Conservation (phyloP, 2,888 invertebrate species). For the Apomyelois bistriatella region DNA sequence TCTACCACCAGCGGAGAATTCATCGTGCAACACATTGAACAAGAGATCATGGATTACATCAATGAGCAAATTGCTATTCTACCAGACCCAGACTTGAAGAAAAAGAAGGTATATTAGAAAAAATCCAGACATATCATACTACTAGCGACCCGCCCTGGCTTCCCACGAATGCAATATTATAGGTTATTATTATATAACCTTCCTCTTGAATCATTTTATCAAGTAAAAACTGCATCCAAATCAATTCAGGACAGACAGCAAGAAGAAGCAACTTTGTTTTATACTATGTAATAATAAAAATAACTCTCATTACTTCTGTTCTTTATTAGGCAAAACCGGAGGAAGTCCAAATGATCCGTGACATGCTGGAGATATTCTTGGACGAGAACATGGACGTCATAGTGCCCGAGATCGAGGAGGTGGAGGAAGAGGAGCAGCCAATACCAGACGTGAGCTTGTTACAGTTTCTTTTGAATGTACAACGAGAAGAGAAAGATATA, state of each 20-base stretch:
- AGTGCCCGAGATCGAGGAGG: conserved; percentile 55
- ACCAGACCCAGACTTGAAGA: conserved; percentile 67
- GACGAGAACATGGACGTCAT: conserved; percentile 64
- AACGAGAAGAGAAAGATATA: no score
- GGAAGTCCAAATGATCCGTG: conserved; percentile 58
- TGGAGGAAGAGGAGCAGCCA: conserved; percentile 60
- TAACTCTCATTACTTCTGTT: neutral
- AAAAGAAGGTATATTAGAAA: conserved; percentile 67
- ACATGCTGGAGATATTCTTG: conserved; percentile 47
- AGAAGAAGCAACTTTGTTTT: no score
- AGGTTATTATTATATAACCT: no score
- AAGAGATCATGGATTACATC: conserved; percentile 58
- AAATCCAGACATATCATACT: no score
- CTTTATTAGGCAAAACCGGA: conserved; percentile 59
- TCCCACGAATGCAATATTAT: no score
- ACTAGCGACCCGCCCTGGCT: no score
- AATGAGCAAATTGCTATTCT: conserved; percentile 63
- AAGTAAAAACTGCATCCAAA: no score
- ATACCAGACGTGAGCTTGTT: conserved; percentile 49
- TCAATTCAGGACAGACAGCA: neutral
- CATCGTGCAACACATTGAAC: conserved; percentile 57
- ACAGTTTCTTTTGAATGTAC: neutral
- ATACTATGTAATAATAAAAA: no score
- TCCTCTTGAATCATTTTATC: no score
- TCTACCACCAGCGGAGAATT: conserved; percentile 71